Conservation (phyloP, 1,140 invertebrate genomes). For the Halictus rubicundus region DNA sequence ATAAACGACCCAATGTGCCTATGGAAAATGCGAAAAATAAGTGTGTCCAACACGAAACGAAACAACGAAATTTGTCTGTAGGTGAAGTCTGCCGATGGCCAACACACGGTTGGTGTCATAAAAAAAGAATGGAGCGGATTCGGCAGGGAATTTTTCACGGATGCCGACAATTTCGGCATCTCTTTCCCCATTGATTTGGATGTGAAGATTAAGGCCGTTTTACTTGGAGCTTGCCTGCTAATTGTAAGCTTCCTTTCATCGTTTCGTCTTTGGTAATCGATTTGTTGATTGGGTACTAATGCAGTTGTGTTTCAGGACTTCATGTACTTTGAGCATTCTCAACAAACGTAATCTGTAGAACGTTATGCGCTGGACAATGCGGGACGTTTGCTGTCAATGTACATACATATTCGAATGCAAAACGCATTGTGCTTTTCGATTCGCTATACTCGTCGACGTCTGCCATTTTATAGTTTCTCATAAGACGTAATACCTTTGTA, state of each 20-base stretch:
- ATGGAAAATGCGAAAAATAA: too few relatives aligned
- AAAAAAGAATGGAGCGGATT: conserved; percentile 89
- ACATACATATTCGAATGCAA: not conserved
- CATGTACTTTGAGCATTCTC: conserved; percentile 85
- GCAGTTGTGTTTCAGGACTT: conserved; percentile 83
- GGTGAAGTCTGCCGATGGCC: conserved; percentile 85
- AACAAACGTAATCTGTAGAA: too few relatives aligned
- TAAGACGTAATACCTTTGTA: not conserved
- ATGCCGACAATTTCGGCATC: conserved; percentile 90
- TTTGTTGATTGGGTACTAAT: not conserved
- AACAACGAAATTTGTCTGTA: conserved; percentile 55
- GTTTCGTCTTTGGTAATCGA: not conserved
- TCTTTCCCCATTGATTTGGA: conserved; percentile 90
- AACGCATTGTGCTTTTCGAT: not conserved
- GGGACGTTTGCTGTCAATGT: not conserved
- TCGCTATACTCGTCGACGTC: not conserved
- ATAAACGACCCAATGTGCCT: too few relatives aligned
- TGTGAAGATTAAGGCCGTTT: conserved; percentile 89
- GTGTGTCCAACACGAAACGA: too few relatives aligned
- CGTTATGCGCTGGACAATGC: not conserved
- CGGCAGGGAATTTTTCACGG: conserved; percentile 86
- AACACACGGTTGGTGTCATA: conserved; percentile 86
- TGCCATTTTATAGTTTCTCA: not conserved
- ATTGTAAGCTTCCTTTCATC: conserved; percentile 80
- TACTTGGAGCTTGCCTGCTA: conserved; percentile 88